Evolutionary conservation across 2,888 invertebrate species (phyloP), one percentile per base, ranked within the genome.

Genomic region (Meandrusa payeni): DNA sequence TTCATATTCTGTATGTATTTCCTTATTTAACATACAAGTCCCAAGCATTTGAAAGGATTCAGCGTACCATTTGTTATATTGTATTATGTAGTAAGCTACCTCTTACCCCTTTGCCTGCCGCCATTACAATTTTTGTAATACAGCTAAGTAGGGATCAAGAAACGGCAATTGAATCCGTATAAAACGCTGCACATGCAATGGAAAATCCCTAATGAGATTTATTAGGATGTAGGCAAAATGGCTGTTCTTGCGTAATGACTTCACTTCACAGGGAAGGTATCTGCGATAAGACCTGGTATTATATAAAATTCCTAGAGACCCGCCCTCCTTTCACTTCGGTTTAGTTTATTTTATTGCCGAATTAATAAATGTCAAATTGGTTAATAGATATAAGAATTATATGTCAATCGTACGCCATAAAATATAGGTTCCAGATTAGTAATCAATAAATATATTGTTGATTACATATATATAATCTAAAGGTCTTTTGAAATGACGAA

Each of bases 71-170:
- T 37, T 41, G 41, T 26, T 39, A 31, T 40, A 39, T 34, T 26
- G 46, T 36, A 39, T 49, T 50, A 43, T 29, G 36, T 36, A 42
- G 46, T 27, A 34, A 46, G 47, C 45, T 51, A 42, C 29, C 40
- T 49, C 49, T 51, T 59, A 64, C 77, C 78, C 76, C 70, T 77
- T 75, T 64, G 57, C 50, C 52, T 62, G 60, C 68, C 61, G 68
- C 76, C 77, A 75, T 74, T 64, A 72, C 76, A 79, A 82, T 42
- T 81, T 82, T 78, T 72, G 55, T 80, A 82, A 81, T 78, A 69
- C 72, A 69, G 75, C 74, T 76, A 76, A 55, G 59, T 61, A 61
- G 61, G 64, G 59, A 69, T 59, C 52, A 58, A 59, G 52, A 51
- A 54, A 64, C 60, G 59, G 56, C 67, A 68, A 71, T 57, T 60